A percentile compares a stretch with the other conserved stretches of the same genome.
phyloP scores from a whole-genome alignment of 2,797 vertebrate genomes.

The Spea hammondii region DNA sequence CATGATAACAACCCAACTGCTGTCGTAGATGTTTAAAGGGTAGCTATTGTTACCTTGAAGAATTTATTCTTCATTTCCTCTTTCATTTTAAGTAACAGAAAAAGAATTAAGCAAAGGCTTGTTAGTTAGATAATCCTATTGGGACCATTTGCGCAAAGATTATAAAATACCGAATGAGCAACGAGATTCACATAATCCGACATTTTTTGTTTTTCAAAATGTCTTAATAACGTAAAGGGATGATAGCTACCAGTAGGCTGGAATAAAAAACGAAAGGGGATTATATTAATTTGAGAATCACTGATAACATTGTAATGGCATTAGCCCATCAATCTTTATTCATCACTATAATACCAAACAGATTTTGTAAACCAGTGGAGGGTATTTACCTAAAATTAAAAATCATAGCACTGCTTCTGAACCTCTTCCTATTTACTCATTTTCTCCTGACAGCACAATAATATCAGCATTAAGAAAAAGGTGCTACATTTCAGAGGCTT shows the following conservation, averaged over 20 bases:
- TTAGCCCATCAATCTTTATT: constrained; percentile 10
- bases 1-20: too few species aligned
- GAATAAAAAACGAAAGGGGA: constrained; percentile 12
- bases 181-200: constrained; percentile 8
- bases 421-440: constrained; percentile 20
- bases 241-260: neutral
- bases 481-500: neutral
- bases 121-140: neutral
- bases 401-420: constrained; percentile 16
- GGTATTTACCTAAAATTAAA: constrained; percentile 35
- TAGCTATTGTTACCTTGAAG: too few species aligned
- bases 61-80: too few species aligned
- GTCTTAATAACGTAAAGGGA: constrained; percentile 26
- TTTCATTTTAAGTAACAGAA: neutral
- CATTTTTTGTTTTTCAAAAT: constrained; percentile 13
- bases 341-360: neutral
- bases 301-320: constrained; percentile 41
- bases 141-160: neutral
- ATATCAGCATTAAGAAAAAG: constrained; percentile 17
- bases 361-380: constrained; percentile 14
- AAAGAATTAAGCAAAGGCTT: neutral
- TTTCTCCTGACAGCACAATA: constrained; percentile 26
- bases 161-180: neutral
- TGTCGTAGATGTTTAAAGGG: too few species aligned
- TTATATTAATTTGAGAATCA: constrained; percentile 29